Base-by-base conservation (phyloP, 2,888 invertebrate species). In the Euclidia mi region DNA sequence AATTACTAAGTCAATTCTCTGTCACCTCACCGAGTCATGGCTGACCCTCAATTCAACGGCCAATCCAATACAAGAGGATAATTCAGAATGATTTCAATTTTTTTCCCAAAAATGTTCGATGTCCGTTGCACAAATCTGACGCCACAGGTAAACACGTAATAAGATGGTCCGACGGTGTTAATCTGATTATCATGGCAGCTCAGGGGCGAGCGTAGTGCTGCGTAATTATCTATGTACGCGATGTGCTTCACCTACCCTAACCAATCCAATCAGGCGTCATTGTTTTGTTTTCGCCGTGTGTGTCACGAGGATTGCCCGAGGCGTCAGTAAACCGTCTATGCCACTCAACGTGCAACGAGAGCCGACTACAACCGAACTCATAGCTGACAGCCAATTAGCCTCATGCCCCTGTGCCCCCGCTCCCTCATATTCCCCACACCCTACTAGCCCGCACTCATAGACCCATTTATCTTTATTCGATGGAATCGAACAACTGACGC, bases 301-400 rank as follows among this genome's bases (percentile, higher is more conserved):
- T 79, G 82, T 85, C 84, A 82, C 71, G 78, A 79, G 77, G 67
- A 61, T 66, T 62, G 69, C 74, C 63, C 40, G 63, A 69, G 49
- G 76, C 76, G 79, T 81, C 79, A 81, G 74, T 72, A 65, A 77
- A 64, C 72, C 79, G 71, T 80, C 79, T 66, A 72, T 77, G 75
- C 76, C 83, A 84, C 83, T 84, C 82, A 68, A 66, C 76, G 65
- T 65, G 76, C 77, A 72, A 57, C 71, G 71, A 80, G 70, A 75
- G 69, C 70, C 65, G 71, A 79, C 77, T 69, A 76, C 77, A 81
- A 83, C 86, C 85, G 89, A 85, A 81, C 89, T 89, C 89, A 85
- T 87, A 85, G 87, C 85, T 93, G 94, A 94, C 94, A 94, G 84
- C 91, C 94, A 94, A 94, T 94, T 94, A 94, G 86, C 88, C 87